Evolutionary conservation across 2,797 vertebrate species (phyloP), one percentile per base, ranked within the genome.

Genomic region (Euthynnus affinis): DNA sequence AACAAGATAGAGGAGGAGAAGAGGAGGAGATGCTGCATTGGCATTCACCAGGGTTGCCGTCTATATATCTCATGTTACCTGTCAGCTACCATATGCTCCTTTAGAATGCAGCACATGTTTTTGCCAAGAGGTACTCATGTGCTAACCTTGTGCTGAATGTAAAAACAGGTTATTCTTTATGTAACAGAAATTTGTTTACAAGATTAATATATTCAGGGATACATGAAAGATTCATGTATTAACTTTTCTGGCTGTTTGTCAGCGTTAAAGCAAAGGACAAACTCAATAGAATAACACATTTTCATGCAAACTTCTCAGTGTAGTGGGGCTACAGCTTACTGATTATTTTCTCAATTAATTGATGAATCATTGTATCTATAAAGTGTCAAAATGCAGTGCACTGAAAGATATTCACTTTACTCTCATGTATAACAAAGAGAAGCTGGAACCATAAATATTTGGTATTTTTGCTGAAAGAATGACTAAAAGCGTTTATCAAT

Each of bases 21-120:
- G 52, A 23, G 46, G 71, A 70, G 22, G 46, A 71, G 57, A 78
- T 60, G 73, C 74, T 63, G 60, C 80, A 87, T 63, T 66, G 60
- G 76, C 51, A 86, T 84, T 61, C 78, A 89, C 84, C 83, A 84
- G 69, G 5, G 72, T 37, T 23, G 52, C 63, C 46, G 74, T 46
- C 20, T 55, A 59, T 37, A 60, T 37, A 60, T 76, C 68, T 88
- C 74, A 57, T 89, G 86, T 85, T 88, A 86, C 84, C 80, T 85
- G 88, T 84, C 85, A 77, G 73, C 67, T 1, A 44, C 73, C 85
- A 79, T 85, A 90, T 86, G 88, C 72, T 88, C 61, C 49, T 65
- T 56, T 18, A 22, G 23, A 56, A 46, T 66, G 48, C 18, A 7
- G 46, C 63, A 22, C 58, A 70, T 53, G 42, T 52, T 69, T 10